A percentile compares a stretch with the other conserved stretches of the same genome.
Evolutionary conservation across 2,113 vertebrate genomes (phyloP).

Genomic region (Mobula hypostoma): DNA sequence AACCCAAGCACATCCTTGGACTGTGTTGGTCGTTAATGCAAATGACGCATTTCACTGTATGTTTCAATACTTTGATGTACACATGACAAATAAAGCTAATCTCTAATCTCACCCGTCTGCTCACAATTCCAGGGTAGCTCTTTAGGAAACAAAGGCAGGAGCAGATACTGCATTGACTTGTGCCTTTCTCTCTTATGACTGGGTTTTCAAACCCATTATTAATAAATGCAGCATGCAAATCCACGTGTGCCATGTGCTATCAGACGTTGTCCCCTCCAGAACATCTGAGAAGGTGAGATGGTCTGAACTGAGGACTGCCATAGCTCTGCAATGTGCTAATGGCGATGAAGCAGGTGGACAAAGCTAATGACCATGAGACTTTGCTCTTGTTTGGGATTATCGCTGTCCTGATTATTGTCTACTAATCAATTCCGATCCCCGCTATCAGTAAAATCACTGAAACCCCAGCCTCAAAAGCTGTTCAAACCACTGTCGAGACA

Average conservation of each 20-base stretch:
- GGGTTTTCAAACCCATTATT: too few relatives aligned
- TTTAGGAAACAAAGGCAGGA: neutral
- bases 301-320: neutral
- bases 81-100: too few relatives aligned
- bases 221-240: too few relatives aligned
- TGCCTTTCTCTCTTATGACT: too few relatives aligned
- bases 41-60: too few relatives aligned
- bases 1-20: too few relatives aligned
- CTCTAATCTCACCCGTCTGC: neutral
- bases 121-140: neutral
- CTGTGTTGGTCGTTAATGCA: too few relatives aligned
- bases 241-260: too few relatives aligned
- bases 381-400: neutral
- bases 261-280: neutral
- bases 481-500: neutral
- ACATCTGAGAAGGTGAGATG: neutral
- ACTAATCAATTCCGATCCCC: neutral
- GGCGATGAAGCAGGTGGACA: neutral
- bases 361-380: neutral
- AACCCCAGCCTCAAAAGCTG: neutral
- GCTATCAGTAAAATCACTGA: neutral
- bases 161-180: neutral
- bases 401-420: neutral
- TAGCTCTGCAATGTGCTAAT: neutral
- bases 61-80: too few relatives aligned